phyloP scores from a whole-genome alignment of 2,888 invertebrate species.

The Epinotia demarniana region DNA sequence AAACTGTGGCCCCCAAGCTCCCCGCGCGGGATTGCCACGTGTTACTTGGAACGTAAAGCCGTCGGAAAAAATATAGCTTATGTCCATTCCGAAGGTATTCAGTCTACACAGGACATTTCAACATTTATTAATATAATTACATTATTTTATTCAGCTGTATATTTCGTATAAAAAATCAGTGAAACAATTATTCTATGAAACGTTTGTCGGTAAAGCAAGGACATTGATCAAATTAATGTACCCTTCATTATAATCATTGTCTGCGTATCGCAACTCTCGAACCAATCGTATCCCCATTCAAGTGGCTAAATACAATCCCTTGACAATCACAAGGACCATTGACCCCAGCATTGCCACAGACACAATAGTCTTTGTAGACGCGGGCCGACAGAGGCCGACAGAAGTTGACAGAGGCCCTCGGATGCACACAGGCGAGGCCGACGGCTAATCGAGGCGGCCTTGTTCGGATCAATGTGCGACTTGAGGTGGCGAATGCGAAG shows the following conservation, averaged over 20 bases:
- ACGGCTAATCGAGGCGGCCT: slow-evolving; percentile 28
- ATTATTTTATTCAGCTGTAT: too few species aligned
- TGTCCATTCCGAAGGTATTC: too few species aligned
- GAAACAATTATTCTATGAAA: too few species aligned
- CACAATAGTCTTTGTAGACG: slow-evolving; percentile 4
- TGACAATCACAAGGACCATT: slow-evolving; percentile 13
- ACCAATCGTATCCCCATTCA: neutral
- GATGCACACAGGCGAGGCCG: slow-evolving; percentile 9
- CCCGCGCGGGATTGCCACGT: too few species aligned
- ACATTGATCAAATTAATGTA: too few species aligned
- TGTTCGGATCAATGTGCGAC: slow-evolving; percentile 22
- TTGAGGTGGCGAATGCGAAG: slow-evolving; percentile 1
- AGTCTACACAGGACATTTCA: too few species aligned
- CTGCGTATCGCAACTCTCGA: neutral
- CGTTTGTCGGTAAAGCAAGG: too few species aligned
- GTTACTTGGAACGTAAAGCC: too few species aligned
- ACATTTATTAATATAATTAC: too few species aligned
- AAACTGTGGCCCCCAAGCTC: neutral
- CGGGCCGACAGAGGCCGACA: slow-evolving; percentile 11
- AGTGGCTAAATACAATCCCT: slow-evolving; percentile 3
- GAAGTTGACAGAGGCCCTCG: slow-evolving; percentile 6
- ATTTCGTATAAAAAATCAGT: too few species aligned
- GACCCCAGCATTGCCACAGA: neutral
- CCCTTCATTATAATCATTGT: too few species aligned
- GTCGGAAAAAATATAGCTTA: too few species aligned